Base-by-base conservation (phyloP, 2,888 invertebrate genomes). In the Hetaerina titia region DNA sequence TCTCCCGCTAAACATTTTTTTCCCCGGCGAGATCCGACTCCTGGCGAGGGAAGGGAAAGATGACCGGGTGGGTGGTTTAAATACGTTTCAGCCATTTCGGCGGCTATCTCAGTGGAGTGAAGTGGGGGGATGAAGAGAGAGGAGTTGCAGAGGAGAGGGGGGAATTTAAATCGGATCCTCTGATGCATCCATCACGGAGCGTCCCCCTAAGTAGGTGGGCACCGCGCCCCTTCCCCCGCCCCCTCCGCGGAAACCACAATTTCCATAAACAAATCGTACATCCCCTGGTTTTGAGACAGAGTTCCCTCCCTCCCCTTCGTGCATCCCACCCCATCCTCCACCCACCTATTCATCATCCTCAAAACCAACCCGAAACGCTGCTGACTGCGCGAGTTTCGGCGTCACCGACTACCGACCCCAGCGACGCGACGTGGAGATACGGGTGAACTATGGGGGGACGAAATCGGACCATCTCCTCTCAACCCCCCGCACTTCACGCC, bases 261-360 rank as follows among this genome's bases (percentile, higher is more conserved):
- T 69, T 69, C 69, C 69, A 69, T 69, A 69, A 69, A 81, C 81
- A 81, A 81, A 81, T 81, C 81, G 81, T 81, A 81, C 31, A 81
- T 81, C 81, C 81, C 81, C 31, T 81, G 81, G 31, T 81, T 81
- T 81, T 81, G 31, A 81, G 81, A 81, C 81, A 25, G 25, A 8
- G 19, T n/a, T 69, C 69, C 69, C n/a, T 17, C n/a, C n/a, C n/a
- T n/a, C 6, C 69, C 69, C n/a, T 7, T n/a, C n/a, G n/a, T 17
- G n/a, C 22, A 74, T 25, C 31, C 15, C 81, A 25, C 9, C 31
- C 81, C 25, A n/a, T n/a, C 74, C 74, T 25, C 31, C 2, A 25
- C 31, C 11, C 81, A 4, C 25, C 81, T 13, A 81, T 81, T 31
- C 81, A 81, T 81, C 81, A 81, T 81, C 81, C 81, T 81, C 81